A percentile compares a stretch with the other conserved stretches of the same genome.
These are phyloP conservation scores for Sternotherus odoratus DNA, from an alignment of 2,797 vertebrate species.

Conservation along the genomic window DNA sequence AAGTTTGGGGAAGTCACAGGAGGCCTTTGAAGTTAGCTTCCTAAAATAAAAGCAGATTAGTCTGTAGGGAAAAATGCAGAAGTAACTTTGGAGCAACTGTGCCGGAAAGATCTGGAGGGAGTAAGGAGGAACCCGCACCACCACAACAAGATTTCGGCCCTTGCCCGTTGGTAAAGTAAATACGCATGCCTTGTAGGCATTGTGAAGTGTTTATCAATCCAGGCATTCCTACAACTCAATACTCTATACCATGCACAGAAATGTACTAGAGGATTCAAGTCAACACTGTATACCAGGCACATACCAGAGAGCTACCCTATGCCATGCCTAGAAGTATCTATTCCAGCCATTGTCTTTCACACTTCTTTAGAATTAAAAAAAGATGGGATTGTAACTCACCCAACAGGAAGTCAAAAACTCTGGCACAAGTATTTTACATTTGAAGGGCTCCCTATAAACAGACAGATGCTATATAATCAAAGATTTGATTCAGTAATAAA, in stretches of 20 bases:
- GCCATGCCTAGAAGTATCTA: not conserved
- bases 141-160: constrained; percentile 8
- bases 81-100: constrained; percentile 25
- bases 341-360: not conserved
- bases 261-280: not conserved
- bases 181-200: not conserved
- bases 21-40: constrained; percentile 28
- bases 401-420: not conserved
- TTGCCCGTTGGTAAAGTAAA: not conserved
- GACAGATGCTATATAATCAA: not conserved
- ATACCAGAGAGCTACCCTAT: not conserved
- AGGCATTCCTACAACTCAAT: not conserved
- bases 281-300: not conserved
- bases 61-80: constrained; percentile 2
- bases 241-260: not conserved
- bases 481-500: not conserved
- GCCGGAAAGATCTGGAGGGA: not conserved
- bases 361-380: not conserved
- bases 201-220: not conserved
- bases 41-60: not conserved
- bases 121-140: not conserved
- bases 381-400: not conserved
- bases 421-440: not conserved
- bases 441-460: not conserved
- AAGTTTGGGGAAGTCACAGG: constrained; percentile 31